phyloP scores from a whole-genome alignment of 2,797 vertebrate genomes.

The Hippoglossus hippoglossus region DNA sequence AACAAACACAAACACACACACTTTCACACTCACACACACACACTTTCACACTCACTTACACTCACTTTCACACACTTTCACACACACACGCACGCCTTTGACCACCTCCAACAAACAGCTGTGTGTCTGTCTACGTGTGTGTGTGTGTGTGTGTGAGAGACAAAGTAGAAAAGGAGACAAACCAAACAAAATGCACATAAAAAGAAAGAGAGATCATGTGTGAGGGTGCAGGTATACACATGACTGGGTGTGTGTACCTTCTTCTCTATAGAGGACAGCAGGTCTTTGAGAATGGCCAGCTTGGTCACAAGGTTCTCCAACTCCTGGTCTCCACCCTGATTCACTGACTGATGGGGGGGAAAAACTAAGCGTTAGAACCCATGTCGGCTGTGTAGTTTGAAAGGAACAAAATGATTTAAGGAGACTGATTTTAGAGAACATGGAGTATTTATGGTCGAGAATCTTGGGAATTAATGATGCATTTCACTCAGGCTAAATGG shows the following conservation, averaged over 20 bases:
- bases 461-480: neutral
- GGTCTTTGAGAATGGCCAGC: slow-evolving; percentile 94
- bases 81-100: too few species aligned
- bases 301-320: slow-evolving; percentile 94
- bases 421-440: neutral
- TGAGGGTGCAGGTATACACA: slow-evolving; percentile 1
- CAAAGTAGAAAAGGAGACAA: neutral
- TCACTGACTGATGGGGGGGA: slow-evolving; percentile 78
- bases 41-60: too few species aligned
- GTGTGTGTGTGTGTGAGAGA: neutral
- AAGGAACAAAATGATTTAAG: neutral
- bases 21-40: too few species aligned
- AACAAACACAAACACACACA: too few species aligned
- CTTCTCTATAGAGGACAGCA: slow-evolving; percentile 94
- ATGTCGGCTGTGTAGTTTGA: neutral
- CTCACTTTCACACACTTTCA: too few species aligned
- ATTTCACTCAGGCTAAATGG: neutral
- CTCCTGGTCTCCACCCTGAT: slow-evolving; percentile 93
- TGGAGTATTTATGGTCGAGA: neutral
- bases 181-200: neutral
- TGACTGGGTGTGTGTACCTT: slow-evolving; percentile 83
- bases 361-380: neutral
- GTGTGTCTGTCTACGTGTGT: neutral
- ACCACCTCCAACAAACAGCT: too few species aligned
- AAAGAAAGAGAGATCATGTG: slow-evolving; percentile 3